These are phyloP conservation scores for Blomia tropicalis DNA, from an alignment of 2,888 invertebrate species.

Conservation along the genomic window DNA sequence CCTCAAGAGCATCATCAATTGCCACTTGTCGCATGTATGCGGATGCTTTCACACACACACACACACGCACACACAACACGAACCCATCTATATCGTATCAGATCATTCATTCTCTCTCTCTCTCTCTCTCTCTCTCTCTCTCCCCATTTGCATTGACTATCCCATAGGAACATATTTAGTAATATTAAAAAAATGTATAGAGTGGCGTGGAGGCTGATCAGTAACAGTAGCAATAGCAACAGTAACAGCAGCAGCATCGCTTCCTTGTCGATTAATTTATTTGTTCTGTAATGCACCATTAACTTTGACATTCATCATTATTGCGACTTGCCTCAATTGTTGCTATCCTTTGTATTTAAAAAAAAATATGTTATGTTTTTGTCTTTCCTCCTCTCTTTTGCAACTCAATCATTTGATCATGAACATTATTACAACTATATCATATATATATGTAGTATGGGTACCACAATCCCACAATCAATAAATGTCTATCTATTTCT, in stretches of 20 bases:
- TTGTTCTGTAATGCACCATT: neutral
- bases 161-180: too few species aligned
- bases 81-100: neutral
- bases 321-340: neutral
- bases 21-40: too few species aligned
- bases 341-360: neutral
- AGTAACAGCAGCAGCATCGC: too few species aligned
- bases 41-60: too few species aligned
- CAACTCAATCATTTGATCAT: neutral
- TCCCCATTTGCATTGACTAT: neutral
- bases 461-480: neutral
- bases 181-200: too few species aligned
- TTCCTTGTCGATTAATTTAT: neutral
- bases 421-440: neutral
- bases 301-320: neutral
- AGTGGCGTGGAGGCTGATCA: too few species aligned
- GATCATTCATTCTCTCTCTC: neutral
- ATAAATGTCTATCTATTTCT: neutral
- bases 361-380: neutral
- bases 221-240: too few species aligned
- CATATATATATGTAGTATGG: neutral
- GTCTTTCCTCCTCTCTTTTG: neutral
- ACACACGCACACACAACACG: too few species aligned
- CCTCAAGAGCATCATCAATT: too few species aligned
- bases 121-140: neutral